Conservation (phyloP, 2,888 invertebrate genomes). For the Drosophila bunnanda region DNA sequence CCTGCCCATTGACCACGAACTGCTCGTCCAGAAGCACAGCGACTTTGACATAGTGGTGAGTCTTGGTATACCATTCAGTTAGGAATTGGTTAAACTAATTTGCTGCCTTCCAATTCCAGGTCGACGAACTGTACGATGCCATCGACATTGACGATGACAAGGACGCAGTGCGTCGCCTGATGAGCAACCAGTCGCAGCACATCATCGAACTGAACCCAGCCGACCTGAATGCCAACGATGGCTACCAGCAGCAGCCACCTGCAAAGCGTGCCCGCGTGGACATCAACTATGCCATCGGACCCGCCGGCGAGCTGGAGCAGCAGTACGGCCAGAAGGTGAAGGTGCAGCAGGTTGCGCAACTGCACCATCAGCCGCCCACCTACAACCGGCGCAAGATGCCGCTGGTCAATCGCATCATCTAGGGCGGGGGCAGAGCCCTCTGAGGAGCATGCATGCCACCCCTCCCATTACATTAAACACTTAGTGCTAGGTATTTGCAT, state of each 20-base stretch:
- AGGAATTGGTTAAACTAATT: not conserved
- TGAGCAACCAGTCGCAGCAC: slow-evolving; percentile 83
- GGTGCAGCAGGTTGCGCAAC: slow-evolving; percentile 70
- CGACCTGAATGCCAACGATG: slow-evolving; percentile 86
- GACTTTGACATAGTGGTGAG: slow-evolving; percentile 88
- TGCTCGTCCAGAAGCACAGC: slow-evolving; percentile 81
- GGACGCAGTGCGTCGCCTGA: slow-evolving; percentile 76
- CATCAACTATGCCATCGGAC: slow-evolving; percentile 85
- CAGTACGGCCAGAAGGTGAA: slow-evolving; percentile 75
- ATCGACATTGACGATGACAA: slow-evolving; percentile 89
- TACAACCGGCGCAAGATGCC: slow-evolving; percentile 88
- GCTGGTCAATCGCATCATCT: slow-evolving; percentile 86
- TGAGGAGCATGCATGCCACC: not conserved
- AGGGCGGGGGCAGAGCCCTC: slow-evolving; percentile 45
- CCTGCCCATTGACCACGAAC: slow-evolving; percentile 58
- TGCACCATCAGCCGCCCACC: slow-evolving; percentile 75
- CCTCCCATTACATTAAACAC: slow-evolving; percentile 31
- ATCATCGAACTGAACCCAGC: slow-evolving; percentile 86
- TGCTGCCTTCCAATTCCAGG: slow-evolving; percentile 83
- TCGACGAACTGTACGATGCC: slow-evolving; percentile 90
- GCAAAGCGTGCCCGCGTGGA: slow-evolving; percentile 82
- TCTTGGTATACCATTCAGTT: not conserved
- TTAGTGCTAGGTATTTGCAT: slow-evolving; percentile 56
- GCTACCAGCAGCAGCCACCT: slow-evolving; percentile 80
- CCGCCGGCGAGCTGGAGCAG: slow-evolving; percentile 84